Conservation (phyloP, 1,140 invertebrate species). For the Panulirus ornatus region DNA sequence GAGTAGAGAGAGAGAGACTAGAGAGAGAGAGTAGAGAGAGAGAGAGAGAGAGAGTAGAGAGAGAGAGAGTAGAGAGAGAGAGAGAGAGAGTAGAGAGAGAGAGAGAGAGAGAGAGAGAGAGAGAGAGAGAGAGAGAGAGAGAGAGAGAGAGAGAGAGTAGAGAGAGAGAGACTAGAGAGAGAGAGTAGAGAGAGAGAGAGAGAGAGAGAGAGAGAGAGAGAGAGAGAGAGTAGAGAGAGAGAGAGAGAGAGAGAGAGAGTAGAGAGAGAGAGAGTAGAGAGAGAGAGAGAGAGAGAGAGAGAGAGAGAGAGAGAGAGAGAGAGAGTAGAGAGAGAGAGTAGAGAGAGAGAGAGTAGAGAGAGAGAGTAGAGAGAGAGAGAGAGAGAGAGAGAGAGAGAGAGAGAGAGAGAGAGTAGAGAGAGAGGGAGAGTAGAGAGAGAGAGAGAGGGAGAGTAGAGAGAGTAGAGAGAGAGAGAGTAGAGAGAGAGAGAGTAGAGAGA, state of each 20-base stretch:
- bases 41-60: no score
- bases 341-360: no score
- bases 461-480: background rate
- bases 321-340: no score
- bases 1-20: no score
- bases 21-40: no score
- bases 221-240: background rate
- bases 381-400: no score
- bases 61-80: background rate
- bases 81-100: background rate
- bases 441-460: no score
- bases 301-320: background rate
- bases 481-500: background rate
- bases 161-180: background rate
- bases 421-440: no score
- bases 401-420: background rate
- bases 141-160: background rate
- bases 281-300: background rate
- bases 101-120: background rate
- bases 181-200: background rate
- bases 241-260: background rate
- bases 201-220: background rate
- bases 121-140: background rate
- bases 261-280: background rate
- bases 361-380: no score